Evolutionary conservation across 1,140 invertebrate genomes (phyloP).

Genomic region (Brachionus sp.): DNA sequence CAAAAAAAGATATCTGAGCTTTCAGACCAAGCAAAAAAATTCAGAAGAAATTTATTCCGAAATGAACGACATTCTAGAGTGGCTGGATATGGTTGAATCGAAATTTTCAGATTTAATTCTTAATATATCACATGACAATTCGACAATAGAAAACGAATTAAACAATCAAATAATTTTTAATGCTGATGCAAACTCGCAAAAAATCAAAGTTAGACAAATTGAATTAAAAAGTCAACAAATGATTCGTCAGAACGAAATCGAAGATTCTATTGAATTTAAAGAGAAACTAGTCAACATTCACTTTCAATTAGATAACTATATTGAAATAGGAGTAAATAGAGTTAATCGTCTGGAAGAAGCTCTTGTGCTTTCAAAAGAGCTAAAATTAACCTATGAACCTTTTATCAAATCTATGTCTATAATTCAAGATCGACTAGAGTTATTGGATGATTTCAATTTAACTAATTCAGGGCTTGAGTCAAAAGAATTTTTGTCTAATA

Average conservation of each 20-base stretch:
- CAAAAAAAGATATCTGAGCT: neutral
- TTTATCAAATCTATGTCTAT: neutral
- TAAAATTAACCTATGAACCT: neutral
- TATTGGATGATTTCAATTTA: neutral
- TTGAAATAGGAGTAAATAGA: neutral
- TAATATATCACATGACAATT: neutral
- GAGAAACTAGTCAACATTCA: conserved; percentile 19
- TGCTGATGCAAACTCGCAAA: neutral
- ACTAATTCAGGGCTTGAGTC: neutral
- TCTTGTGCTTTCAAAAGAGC: neutral
- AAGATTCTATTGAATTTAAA: conserved; percentile 28
- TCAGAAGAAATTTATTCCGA: neutral
- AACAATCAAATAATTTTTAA: conserved; percentile 1
- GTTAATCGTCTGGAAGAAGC: conserved; percentile 5
- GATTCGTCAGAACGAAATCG: neutral
- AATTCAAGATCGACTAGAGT: neutral
- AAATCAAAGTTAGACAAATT: neutral
- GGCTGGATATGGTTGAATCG: conserved; percentile 3
- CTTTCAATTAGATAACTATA: neutral
- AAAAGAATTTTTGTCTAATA: neutral
- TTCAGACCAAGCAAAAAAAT: neutral
- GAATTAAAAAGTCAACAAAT: conserved; percentile 7
- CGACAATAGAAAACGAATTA: neutral
- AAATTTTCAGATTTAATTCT: neutral
- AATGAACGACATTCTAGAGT: conserved; percentile 24